Conservation (phyloP, 2,888 invertebrate genomes). For the Hirtodrosophila confusa region DNA sequence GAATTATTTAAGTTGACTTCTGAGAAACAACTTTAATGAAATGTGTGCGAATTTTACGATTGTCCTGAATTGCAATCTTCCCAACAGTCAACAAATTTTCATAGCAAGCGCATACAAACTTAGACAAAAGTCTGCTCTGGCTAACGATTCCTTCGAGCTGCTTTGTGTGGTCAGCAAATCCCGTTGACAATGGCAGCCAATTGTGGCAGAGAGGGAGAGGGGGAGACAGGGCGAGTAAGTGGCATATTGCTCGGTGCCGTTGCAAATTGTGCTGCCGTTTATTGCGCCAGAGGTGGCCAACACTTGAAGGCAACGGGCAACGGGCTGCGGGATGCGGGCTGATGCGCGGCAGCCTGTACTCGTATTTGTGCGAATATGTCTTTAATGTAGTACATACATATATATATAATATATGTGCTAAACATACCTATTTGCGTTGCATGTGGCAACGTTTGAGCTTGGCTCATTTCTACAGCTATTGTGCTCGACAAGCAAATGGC, state of each 20-base stretch:
- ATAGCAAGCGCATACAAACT: slow-evolving; percentile 33
- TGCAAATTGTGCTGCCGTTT: slow-evolving; percentile 57
- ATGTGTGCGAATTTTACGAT: not conserved
- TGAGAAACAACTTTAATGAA: not conserved
- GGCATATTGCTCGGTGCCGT: slow-evolving; percentile 7
- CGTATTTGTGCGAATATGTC: slow-evolving; percentile 31
- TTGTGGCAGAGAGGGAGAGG: slow-evolving; percentile 35
- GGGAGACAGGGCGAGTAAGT: not conserved
- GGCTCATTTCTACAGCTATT: slow-evolving; percentile 46
- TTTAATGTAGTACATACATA: not conserved
- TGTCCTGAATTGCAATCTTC: not conserved
- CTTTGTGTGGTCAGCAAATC: slow-evolving; percentile 49
- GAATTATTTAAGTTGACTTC: not conserved
- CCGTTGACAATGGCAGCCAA: slow-evolving; percentile 62
- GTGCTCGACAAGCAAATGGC: slow-evolving; percentile 56
- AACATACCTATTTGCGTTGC: slow-evolving; percentile 39
- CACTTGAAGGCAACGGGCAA: slow-evolving; percentile 10
- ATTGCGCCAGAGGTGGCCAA: slow-evolving; percentile 48
- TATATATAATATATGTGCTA: slow-evolving; percentile 3
- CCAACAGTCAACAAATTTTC: slow-evolving; percentile 2
- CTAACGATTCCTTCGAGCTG: slow-evolving; percentile 21
- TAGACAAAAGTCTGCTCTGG: slow-evolving; percentile 6
- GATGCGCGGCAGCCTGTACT: slow-evolving; percentile 29
- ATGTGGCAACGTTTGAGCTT: slow-evolving; percentile 35
- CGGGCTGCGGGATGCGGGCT: slow-evolving; percentile 14